Conservation (phyloP, 2,797 vertebrate species). For the Pangasius larnaudii region DNA sequence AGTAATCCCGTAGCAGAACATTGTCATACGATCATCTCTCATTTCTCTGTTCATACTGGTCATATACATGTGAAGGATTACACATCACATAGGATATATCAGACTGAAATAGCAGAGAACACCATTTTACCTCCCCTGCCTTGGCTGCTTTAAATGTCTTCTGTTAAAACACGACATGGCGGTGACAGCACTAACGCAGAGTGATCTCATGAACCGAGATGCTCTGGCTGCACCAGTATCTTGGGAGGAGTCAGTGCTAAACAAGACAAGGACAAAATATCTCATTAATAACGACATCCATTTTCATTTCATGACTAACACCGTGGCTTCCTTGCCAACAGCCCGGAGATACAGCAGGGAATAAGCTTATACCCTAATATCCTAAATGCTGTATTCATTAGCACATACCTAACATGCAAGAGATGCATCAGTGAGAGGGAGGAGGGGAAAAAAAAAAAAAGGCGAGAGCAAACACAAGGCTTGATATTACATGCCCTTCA, state of each 20-base stretch:
- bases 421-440: neutral
- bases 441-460: neutral
- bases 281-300: conserved; percentile 9
- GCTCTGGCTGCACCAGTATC: neutral
- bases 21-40: conserved; percentile 16
- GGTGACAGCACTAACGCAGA: conserved; percentile 15
- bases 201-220: conserved; percentile 2
- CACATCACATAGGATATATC: neutral
- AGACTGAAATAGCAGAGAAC: neutral
- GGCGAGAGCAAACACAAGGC: neutral
- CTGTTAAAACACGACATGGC: neutral
- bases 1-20: conserved; percentile 11
- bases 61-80: conserved; percentile 9
- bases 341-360: neutral
- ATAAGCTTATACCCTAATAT: neutral
- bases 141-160: neutral
- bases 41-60: conserved; percentile 17
- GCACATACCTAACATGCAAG: neutral
- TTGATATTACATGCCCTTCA: conserved; percentile 35
- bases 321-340: neutral
- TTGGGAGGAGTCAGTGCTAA: neutral
- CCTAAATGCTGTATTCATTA: conserved; percentile 9
- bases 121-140: neutral
- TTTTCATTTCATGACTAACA: neutral
- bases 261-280: conserved; percentile 11